Evolutionary conservation across 2,888 invertebrate species (phyloP), one percentile per base, ranked within the genome.

Genomic region (Thalpophila matura): DNA sequence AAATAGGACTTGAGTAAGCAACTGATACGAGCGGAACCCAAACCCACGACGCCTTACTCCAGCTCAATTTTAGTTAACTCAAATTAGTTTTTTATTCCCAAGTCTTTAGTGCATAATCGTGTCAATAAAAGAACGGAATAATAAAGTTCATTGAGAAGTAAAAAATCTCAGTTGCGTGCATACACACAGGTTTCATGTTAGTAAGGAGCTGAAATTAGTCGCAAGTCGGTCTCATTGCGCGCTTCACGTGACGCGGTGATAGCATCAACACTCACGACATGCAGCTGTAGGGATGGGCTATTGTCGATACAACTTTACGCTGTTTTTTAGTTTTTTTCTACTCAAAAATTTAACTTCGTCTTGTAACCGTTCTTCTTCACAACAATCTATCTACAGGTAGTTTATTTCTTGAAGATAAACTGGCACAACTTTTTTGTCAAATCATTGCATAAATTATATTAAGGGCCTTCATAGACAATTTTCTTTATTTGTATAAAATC

Each of bases 201-300:
- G 83, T 84, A 89, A 67, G 86, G 77, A 86, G 89, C 85, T 89
- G 87, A 89, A 87, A 89, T 89, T 88, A 89, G 87, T 88, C 79
- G 85, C 77, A 70, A 81, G 83, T 82, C 85, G 81, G 81, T 85
- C 80, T 84, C 87, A 82, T 88, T 85, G 85, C 77, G 77, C 77
- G 74, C 84, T 82, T 81, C 75, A 80, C 81, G 73, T 77, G 74
- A 79, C 82, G 79, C 74, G 72, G 58, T 73, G 91, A 91, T 91
- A 91, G 78, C 84, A 89, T 91, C 91, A 87, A 89, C 89, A 89
- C 89, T 91, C 86, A 80, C 84, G 86, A 84, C 84, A 86, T 86
- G 85, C 84, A 84, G 78, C 85, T 80, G 80, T 77, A 86, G 87
- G 53, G 88, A 70, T 66, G 86, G 50, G 67, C 3, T 2, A 2